Evolutionary conservation across 2,113 vertebrate genomes (phyloP), one percentile per base, ranked within the genome.

Genomic region (Catharus minimus): DNA sequence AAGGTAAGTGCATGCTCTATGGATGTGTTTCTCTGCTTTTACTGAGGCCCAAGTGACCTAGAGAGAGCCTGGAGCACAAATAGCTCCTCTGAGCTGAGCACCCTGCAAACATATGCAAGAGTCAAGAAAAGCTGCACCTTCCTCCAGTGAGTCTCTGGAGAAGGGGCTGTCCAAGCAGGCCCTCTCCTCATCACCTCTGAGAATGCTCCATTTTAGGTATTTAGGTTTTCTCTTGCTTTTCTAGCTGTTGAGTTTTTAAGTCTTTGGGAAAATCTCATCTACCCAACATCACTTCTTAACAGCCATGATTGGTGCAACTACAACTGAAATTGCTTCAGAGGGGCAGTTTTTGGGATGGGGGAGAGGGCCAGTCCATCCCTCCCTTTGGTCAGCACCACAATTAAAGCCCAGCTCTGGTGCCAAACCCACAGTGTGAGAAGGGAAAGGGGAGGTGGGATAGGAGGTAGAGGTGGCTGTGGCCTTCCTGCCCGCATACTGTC

Each of bases 231-330:
- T 38, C 67, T 82, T 52, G 66, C 33, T 50, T 75, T 74, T 82
- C 49, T 44, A 94, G 44, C 44, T 44, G 62, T 15, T 73, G 49
- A 72, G 72, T 44, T 88, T 88, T 47, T 49, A 86, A 86, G 86
- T 91, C 90, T 89, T 92, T 91, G 76, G 60, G 60, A 83, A 68
- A 83, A 83, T 41, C 57, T 60, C 44, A 58, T 15, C 79, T 56
- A 79, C 60, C 75, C 33, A 27, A 60, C 67, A 67, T 22, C 1
- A 3, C 46, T 43, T 61, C 36, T 64, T 39, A 62, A 50, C n/a
- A 67, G 8, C 36, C 65, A 68, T 8, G 62, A 32, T 21, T 33
- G 89, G 68, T 56, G 61, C 56, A 92, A 53, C 65, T 39, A n/a
- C 3, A 90, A 65, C 28, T 3, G 2, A 47, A 65, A 77, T 5